Evolutionary conservation across 2,888 invertebrate genomes (phyloP).

Genomic region (Agrotis ipsilon): DNA sequence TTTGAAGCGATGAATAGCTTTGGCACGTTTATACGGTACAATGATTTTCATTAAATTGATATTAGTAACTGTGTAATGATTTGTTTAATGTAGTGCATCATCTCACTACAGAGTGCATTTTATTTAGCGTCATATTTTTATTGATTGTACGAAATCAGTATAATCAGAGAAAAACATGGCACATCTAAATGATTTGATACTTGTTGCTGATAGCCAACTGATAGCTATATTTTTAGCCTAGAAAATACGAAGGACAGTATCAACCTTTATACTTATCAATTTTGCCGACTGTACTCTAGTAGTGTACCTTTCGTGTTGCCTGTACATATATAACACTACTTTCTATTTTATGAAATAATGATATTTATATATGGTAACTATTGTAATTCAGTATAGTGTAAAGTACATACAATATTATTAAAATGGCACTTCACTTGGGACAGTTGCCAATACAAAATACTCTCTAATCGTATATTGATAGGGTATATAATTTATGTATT

Average conservation of each 20-base stretch:
- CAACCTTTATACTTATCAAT: not conserved
- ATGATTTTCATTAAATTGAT: not conserved
- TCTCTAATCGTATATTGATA: not conserved
- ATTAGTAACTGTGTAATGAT: constrained; percentile 11
- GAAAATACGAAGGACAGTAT: not conserved
- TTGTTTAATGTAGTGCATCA: constrained; percentile 6
- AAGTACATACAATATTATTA: constrained; percentile 10
- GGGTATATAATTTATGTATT: not conserved
- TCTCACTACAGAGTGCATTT: constrained; percentile 10
- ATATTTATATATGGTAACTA: not conserved
- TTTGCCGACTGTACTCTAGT: constrained; percentile 10
- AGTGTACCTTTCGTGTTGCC: not conserved
- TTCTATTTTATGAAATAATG: not conserved
- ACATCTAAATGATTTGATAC: no score
- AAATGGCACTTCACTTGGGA: not conserved
- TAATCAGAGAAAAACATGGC: no score
- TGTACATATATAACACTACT: not conserved
- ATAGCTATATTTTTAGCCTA: no score
- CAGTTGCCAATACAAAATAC: not conserved
- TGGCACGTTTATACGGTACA: constrained; percentile 4
- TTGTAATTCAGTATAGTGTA: not conserved
- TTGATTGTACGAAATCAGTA: no score
- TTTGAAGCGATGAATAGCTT: constrained; percentile 31
- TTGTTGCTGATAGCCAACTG: no score
- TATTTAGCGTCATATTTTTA: not conserved